Percentiles rank a stretch among this genome's conserved stretches.
Conservation (phyloP, 2,888 invertebrate species). For the Apocheima hispidaria region DNA sequence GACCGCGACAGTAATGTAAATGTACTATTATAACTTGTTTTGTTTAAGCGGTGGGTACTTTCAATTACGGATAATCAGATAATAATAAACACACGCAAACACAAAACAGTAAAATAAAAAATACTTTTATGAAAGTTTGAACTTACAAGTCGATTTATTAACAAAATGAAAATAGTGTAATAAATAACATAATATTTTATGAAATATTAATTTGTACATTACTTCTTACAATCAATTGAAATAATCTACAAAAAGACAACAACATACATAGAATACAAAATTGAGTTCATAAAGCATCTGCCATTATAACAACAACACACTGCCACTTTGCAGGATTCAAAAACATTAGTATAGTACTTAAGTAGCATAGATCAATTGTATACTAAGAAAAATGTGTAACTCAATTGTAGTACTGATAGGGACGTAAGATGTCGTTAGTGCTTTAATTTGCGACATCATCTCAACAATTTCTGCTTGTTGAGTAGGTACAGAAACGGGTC, state of each 20-base stretch:
- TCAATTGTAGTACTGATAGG: too few species aligned
- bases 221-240: conserved; percentile 70
- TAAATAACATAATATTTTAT: conserved; percentile 83
- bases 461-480: too few species aligned
- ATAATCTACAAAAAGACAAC: conserved; percentile 75
- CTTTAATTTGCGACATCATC: too few species aligned
- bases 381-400: too few species aligned
- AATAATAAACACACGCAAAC: not conserved
- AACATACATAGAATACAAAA: conserved; percentile 74
- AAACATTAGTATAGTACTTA: too few species aligned
- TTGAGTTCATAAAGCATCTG: conserved; percentile 61
- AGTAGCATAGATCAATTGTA: too few species aligned
- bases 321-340: conserved; percentile 40
- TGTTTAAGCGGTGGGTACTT: too few species aligned
- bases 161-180: conserved; percentile 82
- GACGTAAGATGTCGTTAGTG: too few species aligned
- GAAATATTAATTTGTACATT: conserved; percentile 85
- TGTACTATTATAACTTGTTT: too few species aligned
- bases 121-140: conserved; percentile 57
- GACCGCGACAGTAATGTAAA: too few species aligned
- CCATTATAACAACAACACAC: conserved; percentile 50
- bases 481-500: too few species aligned
- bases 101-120: conserved; percentile 30
- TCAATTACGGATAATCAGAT: too few species aligned
- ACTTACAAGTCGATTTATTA: conserved; percentile 78